Conservation (phyloP, 1,140 invertebrate species). For the Drosophila pandora region DNA sequence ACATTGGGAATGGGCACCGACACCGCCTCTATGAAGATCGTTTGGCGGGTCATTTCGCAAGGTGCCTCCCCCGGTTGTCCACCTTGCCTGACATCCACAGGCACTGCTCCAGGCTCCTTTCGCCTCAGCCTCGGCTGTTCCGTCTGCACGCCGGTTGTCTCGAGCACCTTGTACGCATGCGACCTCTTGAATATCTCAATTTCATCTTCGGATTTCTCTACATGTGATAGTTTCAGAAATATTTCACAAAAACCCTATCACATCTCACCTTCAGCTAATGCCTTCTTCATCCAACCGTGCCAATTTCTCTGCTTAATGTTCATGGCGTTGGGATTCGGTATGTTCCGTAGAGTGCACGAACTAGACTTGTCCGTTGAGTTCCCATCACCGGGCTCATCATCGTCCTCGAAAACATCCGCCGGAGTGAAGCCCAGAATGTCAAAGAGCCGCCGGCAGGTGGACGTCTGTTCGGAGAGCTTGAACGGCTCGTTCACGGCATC, state of each 20-base stretch:
- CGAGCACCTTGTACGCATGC: not conserved
- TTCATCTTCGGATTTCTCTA: constrained; percentile 69
- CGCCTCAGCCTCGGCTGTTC: constrained; percentile 50
- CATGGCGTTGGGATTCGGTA: not conserved
- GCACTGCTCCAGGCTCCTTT: not conserved
- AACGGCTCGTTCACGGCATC: constrained; percentile 42
- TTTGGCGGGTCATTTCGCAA: constrained; percentile 59
- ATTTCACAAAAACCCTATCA: not conserved
- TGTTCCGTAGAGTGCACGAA: constrained; percentile 12
- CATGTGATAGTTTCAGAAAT: too few species aligned
- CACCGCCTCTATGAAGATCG: constrained; percentile 53
- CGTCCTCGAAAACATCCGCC: constrained; percentile 6
- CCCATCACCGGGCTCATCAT: not conserved
- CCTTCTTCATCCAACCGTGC: constrained; percentile 48
- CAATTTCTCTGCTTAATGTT: constrained; percentile 17
- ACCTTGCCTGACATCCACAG: not conserved
- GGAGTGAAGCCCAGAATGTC: constrained; percentile 52
- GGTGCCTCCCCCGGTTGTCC: constrained; percentile 17
- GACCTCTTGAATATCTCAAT: constrained; percentile 30
- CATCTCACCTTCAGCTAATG: constrained; percentile 42
- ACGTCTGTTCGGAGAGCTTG: constrained; percentile 6
- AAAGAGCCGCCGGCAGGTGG: constrained; percentile 57
- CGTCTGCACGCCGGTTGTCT: constrained; percentile 44
- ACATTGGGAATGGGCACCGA: constrained; percentile 29
- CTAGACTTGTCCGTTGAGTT: constrained; percentile 3